Conservation (phyloP, 2,113 vertebrate species). For the Bubo blakistoni region DNA sequence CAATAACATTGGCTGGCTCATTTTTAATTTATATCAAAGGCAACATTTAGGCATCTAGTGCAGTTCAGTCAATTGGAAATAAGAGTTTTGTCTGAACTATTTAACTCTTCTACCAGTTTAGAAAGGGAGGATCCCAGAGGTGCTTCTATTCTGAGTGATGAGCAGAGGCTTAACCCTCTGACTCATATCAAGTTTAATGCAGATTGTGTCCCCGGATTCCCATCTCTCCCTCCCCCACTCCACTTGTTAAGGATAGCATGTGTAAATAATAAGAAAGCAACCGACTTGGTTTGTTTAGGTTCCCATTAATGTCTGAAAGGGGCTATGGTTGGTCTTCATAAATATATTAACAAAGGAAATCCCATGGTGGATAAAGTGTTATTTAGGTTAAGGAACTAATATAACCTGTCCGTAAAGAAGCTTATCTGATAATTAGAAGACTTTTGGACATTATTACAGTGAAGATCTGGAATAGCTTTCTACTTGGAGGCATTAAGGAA, state of each 20-base stretch:
- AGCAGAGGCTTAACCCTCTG: neutral
- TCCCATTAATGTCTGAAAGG: neutral
- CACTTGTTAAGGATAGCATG: neutral
- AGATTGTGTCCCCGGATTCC: neutral
- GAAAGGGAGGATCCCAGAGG: neutral
- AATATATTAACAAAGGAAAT: slow-evolving; percentile 4
- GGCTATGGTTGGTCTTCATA: neutral
- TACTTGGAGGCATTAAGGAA: slow-evolving; percentile 33
- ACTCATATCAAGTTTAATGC: neutral
- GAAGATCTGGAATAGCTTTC: slow-evolving; percentile 3
- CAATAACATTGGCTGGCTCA: neutral
- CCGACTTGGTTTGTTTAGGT: neutral
- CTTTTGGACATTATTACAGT: neutral
- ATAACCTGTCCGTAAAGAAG: neutral
- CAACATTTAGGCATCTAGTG: neutral
- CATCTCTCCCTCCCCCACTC: neutral
- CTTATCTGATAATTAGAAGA: slow-evolving; percentile 29
- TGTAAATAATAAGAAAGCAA: neutral
- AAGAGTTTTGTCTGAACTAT: neutral
- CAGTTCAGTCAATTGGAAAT: neutral
- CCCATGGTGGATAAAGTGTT: neutral
- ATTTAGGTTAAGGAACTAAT: slow-evolving; percentile 32
- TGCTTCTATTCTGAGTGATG: neutral
- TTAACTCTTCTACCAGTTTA: neutral
- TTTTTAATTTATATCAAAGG: slow-evolving; percentile 21